A percentile compares a stretch with the other conserved stretches of the same genome.
phyloP scores from a whole-genome alignment of 2,113 vertebrate genomes.

The Spea bombifrons region DNA sequence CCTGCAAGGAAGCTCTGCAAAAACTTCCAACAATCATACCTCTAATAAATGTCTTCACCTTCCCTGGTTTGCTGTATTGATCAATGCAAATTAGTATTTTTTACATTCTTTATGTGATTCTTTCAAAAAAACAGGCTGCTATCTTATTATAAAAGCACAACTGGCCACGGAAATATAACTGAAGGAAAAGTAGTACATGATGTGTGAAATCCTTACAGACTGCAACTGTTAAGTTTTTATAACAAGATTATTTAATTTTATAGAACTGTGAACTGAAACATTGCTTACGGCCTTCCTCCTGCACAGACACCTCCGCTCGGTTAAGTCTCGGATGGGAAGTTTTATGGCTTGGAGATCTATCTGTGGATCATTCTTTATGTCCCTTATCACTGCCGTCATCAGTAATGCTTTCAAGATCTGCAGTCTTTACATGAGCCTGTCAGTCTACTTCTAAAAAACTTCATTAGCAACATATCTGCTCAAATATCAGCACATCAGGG shows the following conservation, averaged over 20 bases:
- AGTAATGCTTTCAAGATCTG: not conserved
- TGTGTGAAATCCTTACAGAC: not conserved
- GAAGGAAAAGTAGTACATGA: not conserved
- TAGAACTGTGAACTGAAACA: not conserved
- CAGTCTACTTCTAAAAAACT: not conserved
- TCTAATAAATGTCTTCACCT: no score
- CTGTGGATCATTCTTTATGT: slow-evolving; percentile 7
- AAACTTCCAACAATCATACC: no score
- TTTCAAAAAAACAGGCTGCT: not conserved
- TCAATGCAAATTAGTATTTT: no score
- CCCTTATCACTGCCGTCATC: slow-evolving; percentile 7
- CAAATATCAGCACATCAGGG: slow-evolving; percentile 18
- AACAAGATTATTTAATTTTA: not conserved
- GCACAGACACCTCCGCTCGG: slow-evolving; percentile 5
- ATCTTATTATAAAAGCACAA: not conserved
- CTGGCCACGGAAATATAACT: not conserved
- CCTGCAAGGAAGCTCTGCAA: no score
- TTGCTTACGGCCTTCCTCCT: not conserved
- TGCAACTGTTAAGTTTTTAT: not conserved
- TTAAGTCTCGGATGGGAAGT: not conserved
- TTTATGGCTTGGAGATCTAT: not conserved
- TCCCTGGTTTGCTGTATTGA: no score
- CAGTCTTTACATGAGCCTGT: not conserved
- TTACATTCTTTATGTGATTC: not conserved
- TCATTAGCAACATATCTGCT: slow-evolving; percentile 15